Evolutionary conservation across 1,140 invertebrate species (phyloP), one percentile per base, ranked within the genome.

Genomic region (Bombus ignitus): DNA sequence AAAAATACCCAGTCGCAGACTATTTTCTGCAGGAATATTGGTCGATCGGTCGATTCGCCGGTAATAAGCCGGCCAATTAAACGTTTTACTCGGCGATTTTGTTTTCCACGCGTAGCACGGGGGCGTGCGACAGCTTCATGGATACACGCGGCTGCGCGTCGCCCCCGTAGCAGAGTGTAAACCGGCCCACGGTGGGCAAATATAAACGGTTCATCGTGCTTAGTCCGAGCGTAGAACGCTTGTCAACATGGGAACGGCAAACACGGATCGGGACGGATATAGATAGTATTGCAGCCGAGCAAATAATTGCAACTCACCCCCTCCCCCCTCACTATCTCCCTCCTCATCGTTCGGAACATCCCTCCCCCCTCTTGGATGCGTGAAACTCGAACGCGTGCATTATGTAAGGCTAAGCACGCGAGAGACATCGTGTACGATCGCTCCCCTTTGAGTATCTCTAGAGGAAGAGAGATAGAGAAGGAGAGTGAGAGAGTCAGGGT

Each of bases 201-300:
- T 87, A 90, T 89, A 90, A 90, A 90, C 88, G 89, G 76, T 89
- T 71, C 88, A 83, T 87, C 88, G 74, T 85, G 85, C 73, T 90
- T 80, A 82, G 81, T 80, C 88, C 81, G 88, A 87, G 88, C 78
- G 77, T 83, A 83, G 88, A 77, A 79, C 86, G 79, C 89, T 57
- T 83, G 90, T 90, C 90, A 91, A 91, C 87, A 91, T 91, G 90
- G 89, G 90, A 91, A 91, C 83, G 37, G 84, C 87, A 91, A 90
- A 91, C 89, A 91, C 71, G 76, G 87, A 91, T 90, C 87, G 84
- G 81, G 62, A 88, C 89, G 86, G 90, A 88, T 86, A 88, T 80
- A 86, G 87, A 91, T 91, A 90, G 89, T 83, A 91, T 83, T 90
- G 89, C 90, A 88, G 87, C 57, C 89, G 89, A 75, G 84, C 87